These are phyloP conservation scores for Drosophila sproati DNA, from an alignment of 1,140 invertebrate genomes.

Conservation along the genomic window DNA sequence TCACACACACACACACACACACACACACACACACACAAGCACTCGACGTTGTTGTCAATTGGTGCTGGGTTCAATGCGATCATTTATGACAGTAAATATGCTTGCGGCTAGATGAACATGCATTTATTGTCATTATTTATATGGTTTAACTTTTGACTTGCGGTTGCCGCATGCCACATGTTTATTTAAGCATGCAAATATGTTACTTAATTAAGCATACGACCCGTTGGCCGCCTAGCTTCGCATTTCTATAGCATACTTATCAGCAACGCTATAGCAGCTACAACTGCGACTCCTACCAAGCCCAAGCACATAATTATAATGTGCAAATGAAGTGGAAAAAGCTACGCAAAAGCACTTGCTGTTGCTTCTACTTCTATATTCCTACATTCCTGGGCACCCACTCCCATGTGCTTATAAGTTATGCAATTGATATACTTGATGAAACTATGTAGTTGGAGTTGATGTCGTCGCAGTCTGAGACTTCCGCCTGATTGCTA, in stretches of 20 bases:
- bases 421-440: slow-evolving; percentile 71
- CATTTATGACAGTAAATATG: slow-evolving; percentile 55
- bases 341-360: slow-evolving; percentile 40
- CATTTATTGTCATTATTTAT: slow-evolving; percentile 52
- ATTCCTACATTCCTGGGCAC: background rate
- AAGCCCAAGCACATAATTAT: slow-evolving; percentile 29
- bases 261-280: slow-evolving; percentile 22
- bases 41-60: background rate
- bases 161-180: slow-evolving; percentile 8
- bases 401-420: slow-evolving; percentile 36
- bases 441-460: slow-evolving; percentile 10
- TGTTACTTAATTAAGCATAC: slow-evolving; percentile 64
- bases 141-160: slow-evolving; percentile 41
- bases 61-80: slow-evolving; percentile 21
- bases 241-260: slow-evolving; percentile 26
- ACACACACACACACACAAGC: background rate
- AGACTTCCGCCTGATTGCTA: slow-evolving; percentile 24
- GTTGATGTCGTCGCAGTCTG: slow-evolving; percentile 5
- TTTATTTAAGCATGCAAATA: slow-evolving; percentile 23
- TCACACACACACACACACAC: background rate
- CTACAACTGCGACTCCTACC: slow-evolving; percentile 9
- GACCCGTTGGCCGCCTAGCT: slow-evolving; percentile 12
- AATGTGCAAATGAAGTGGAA: slow-evolving; percentile 69
- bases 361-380: background rate
- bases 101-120: slow-evolving; percentile 63